Conservation (phyloP, 1,140 invertebrate genomes). For the Thalassaphorura encarpata region DNA sequence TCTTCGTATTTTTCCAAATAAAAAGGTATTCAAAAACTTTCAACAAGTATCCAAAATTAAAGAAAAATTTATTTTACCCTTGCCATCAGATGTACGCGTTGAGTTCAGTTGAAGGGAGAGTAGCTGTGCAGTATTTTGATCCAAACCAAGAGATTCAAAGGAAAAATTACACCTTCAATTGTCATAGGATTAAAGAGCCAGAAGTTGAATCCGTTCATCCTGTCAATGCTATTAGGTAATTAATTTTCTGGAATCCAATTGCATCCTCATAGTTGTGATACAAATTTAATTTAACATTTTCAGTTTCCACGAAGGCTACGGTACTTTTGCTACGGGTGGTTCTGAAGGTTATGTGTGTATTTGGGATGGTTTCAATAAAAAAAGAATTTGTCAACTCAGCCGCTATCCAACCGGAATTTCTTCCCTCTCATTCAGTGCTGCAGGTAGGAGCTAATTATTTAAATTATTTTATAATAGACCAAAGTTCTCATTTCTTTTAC, state of each 20-base stretch:
- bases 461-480: background rate
- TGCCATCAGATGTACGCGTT: constrained; percentile 90
- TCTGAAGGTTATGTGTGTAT: constrained; percentile 98
- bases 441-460: constrained; percentile 48
- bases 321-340: constrained; percentile 97
- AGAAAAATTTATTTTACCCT: no score
- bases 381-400: constrained; percentile 94
- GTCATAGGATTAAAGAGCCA: constrained; percentile 88
- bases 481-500: constrained; percentile 1
- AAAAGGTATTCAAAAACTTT: no score
- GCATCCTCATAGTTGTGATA: background rate
- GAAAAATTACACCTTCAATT: constrained; percentile 99
- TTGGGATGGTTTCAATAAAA: constrained; percentile 99
- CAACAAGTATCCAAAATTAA: no score
- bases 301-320: constrained; percentile 89
- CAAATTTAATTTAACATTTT: constrained; percentile 23
- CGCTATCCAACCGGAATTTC: constrained; percentile 90
- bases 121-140: constrained; percentile 92
- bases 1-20: constrained; percentile 93
- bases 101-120: constrained; percentile 90
- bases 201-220: constrained; percentile 94
- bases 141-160: constrained; percentile 93
- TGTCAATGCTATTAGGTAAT: constrained; percentile 85
- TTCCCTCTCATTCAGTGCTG: constrained; percentile 84
- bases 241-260: background rate